These are phyloP conservation scores for Zosterops pallidus DNA, from an alignment of 2,113 vertebrate genomes.

Conservation along the genomic window DNA sequence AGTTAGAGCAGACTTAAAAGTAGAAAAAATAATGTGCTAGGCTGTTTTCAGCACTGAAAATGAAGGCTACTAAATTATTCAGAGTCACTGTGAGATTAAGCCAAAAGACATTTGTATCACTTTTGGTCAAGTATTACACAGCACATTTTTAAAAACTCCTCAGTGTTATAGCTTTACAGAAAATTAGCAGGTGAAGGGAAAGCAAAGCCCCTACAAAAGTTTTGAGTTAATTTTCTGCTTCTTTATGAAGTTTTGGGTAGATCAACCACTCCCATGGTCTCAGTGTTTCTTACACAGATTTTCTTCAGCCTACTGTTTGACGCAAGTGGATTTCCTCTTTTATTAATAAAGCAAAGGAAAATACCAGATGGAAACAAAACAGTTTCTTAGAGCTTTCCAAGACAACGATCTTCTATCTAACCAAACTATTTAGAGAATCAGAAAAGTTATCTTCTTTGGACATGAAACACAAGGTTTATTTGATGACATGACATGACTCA, in stretches of 20 bases:
- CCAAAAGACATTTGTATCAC: background rate
- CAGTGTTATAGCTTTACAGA: background rate
- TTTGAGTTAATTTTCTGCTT: background rate
- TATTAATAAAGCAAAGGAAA: background rate
- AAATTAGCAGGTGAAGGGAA: background rate
- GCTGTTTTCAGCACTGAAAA: background rate
- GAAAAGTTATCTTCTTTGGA: background rate
- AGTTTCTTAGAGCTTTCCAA: background rate
- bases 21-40: background rate
- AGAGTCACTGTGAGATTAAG: background rate
- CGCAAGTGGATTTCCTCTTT: background rate
- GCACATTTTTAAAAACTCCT: accelerated
- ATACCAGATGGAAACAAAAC: background rate
- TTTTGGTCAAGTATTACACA: background rate
- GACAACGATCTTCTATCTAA: background rate
- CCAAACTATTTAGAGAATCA: background rate
- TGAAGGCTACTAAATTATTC: background rate
- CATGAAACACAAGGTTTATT: background rate
- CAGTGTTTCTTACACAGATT: background rate
- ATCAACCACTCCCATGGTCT: background rate
- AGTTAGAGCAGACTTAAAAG: background rate
- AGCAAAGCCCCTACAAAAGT: background rate
- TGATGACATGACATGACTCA: background rate
- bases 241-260: background rate
- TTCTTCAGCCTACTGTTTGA: background rate